Evolutionary conservation across 2,888 invertebrate species (phyloP), one percentile per base, ranked within the genome.

Genomic region (Xestobium rufovillosum): DNA sequence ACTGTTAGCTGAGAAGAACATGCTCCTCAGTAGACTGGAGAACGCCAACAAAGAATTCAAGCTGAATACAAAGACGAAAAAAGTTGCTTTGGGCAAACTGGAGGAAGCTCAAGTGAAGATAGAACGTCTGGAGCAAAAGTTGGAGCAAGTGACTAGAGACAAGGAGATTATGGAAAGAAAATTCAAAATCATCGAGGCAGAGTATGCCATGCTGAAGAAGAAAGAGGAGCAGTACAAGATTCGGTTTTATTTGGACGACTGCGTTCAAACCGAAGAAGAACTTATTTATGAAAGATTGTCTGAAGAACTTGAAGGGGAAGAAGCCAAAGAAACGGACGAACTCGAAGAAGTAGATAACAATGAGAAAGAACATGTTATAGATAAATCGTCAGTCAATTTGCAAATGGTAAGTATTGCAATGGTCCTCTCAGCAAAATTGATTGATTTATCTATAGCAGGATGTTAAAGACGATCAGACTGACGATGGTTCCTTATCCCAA

Each of bases 1-100:
- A 33, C 37, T 62, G 11, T 35, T 57, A n/a, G 49, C 51, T 26
- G 62, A 63, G 39, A 58, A 58, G 42, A 46, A 52, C 13, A 30
- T 46, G 9, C 40, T 59, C 12, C 38, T 60, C 11, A 57, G 55
- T 34, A 47, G 57, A 19, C 31, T 63, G 31, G 61, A 63, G 35
- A 52, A 44, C 3, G 61, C 60, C 2, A 56, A 59, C 1, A 60
- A 55, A 42, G 61, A 61, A 36, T 55, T 61, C 30, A 58, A 55
- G 34, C 35, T 42, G 13, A 61, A 59, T 41, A 61, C 59, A 47
- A 56, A 55, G 41, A 52, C 57, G 3, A 62, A 60, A 36, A 61
- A 60, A 34, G 25, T 49, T 4, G 57, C 60, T 2, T 38, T 63
- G 14, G 53, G 52, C 1, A 61, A 59, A 41, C 42, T 63, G 31